Base-by-base conservation (phyloP, 2,888 invertebrate species). In the Drosophila rellima region DNA sequence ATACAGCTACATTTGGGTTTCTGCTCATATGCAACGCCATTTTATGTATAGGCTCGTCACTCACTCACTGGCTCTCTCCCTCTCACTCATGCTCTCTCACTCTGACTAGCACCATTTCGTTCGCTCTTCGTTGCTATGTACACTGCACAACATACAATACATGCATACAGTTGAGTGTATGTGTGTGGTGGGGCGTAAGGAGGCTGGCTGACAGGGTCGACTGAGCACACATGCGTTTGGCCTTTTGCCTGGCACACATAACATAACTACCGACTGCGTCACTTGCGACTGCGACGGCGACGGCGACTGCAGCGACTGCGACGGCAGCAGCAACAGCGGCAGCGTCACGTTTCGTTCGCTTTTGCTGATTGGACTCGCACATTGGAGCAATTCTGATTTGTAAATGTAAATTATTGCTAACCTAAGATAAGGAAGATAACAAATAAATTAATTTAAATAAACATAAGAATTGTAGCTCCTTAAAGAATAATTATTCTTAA, bases 241-340 rank as follows among this genome's bases (percentile, higher is more conserved):
- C 86, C 83, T 88, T 83, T 83, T 83, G 86, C 83, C 83, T 88
- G 82, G 82, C 82, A 88, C 82, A 83, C 74, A 88, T 88, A 83
- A 83, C 74, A 88, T 88, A 83, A 77, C 82, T 47, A 40, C 62
- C 52, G 47, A 47, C 45, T 52, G 55, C 64, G 63, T 5, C 63
- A 18, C 48, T 52, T 57, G 64, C 42, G 48, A 42, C 62, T 15
- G 26, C 45, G 17, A 45, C 44, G 20, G 8, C 15, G 2, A 3
- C 39, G 3, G 20, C 44, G 37, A 31, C 42, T 29, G 47, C 63
- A 54, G 55, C 39, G 37, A 31, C 42, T 20, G 40, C 55, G 47
- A 50, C 40, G 31, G 11, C 60, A 73, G 63, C 65, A 52, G 63
- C 77, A 68, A 42, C 65, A 69, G 63, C 65, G 56, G 17, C 61